These are phyloP conservation scores for Tragelaphus imberbis DNA, from an alignment of 2,113 vertebrate species.

Conservation along the genomic window DNA sequence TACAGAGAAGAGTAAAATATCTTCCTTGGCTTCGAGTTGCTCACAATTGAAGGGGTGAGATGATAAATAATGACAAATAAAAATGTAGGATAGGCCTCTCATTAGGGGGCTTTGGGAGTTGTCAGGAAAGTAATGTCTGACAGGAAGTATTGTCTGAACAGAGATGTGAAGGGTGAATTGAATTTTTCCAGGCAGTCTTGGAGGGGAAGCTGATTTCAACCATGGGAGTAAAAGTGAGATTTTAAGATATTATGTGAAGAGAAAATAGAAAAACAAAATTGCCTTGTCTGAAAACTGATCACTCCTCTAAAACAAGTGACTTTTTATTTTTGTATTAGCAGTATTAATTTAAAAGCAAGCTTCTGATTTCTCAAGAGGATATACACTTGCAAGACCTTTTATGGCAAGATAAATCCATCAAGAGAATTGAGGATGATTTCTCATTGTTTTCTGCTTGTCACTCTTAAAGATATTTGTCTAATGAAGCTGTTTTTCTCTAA, in stretches of 20 bases:
- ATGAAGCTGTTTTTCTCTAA: not conserved
- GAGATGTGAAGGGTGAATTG: not conserved
- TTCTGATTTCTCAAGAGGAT: not conserved
- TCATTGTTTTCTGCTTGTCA: not conserved
- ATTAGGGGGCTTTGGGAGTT: not conserved
- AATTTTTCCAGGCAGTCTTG: not conserved
- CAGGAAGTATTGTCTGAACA: not conserved
- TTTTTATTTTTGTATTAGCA: not conserved
- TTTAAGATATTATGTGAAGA: not conserved
- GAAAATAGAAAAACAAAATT: constrained; percentile 4
- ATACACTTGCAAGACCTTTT: not conserved
- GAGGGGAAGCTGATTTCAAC: not conserved
- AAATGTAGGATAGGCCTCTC: not conserved
- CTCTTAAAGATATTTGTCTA: not conserved
- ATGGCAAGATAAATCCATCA: not conserved
- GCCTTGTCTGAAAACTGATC: not conserved
- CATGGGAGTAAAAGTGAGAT: not conserved
- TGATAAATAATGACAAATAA: not conserved
- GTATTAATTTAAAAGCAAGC: not conserved
- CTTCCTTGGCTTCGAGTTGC: not conserved
- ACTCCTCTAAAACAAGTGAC: not conserved
- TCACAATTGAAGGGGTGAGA: not conserved
- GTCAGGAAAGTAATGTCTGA: not conserved
- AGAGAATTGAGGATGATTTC: not conserved
- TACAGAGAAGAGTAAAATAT: not conserved